Evolutionary conservation across 64 coral and sea anemone genomes (phyloP).

Genomic region (Actinia equina): DNA sequence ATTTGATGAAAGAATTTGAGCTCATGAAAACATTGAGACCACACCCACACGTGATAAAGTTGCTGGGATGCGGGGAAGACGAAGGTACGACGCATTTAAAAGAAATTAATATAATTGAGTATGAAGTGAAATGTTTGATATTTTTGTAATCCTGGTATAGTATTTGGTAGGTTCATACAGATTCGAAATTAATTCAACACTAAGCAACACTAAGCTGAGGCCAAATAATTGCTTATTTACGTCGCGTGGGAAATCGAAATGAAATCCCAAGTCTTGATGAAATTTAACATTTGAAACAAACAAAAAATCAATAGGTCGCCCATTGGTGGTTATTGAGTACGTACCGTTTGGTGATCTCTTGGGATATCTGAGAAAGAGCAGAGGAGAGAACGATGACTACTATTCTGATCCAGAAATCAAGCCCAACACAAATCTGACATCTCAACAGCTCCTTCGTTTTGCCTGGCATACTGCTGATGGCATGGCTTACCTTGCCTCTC

Average conservation of each 20-base stretch:
- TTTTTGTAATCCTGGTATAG: too few species aligned
- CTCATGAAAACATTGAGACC: conserved; percentile 50
- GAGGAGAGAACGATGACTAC: conserved; percentile 34
- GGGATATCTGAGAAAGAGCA: conserved; percentile 20
- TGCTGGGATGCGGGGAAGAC: conserved; percentile 47
- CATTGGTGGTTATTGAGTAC: conserved; percentile 27
- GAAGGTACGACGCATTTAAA: conserved; percentile 9
- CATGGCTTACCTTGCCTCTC: conserved; percentile 30
- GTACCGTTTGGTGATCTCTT: conserved; percentile 20
- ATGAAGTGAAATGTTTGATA: too few species aligned
- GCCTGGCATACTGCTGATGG: conserved; percentile 24
- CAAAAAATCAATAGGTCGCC: background rate
- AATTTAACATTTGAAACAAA: too few species aligned
- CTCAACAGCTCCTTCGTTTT: conserved; percentile 31
- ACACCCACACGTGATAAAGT: conserved; percentile 50
- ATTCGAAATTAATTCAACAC: too few species aligned
- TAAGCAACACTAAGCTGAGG: too few species aligned
- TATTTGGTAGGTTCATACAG: too few species aligned
- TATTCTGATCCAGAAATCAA: conserved; percentile 29
- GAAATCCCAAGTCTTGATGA: too few species aligned
- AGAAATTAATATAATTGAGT: too few species aligned
- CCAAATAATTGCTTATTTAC: too few species aligned
- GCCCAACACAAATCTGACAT: conserved; percentile 19
- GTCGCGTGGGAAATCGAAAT: too few species aligned
- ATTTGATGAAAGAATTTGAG: conserved; percentile 49